Conservation (phyloP, 2,888 invertebrate genomes). For the Volucella zonaria region DNA sequence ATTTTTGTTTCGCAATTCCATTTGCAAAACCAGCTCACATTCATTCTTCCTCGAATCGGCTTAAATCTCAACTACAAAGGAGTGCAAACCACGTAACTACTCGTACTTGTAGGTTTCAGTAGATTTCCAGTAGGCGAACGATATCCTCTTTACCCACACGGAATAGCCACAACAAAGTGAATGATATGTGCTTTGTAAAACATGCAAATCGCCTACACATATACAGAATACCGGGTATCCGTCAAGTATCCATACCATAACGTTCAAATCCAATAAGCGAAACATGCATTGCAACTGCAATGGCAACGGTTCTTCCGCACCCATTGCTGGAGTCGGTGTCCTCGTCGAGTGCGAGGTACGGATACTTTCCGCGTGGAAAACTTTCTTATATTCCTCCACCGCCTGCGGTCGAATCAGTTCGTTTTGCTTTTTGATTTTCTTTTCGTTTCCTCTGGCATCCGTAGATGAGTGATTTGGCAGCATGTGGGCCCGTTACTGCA, state of each 20-base stretch:
- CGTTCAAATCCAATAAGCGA: slow-evolving; percentile 42
- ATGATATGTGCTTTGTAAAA: neutral
- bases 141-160: no score
- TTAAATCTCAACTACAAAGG: no score
- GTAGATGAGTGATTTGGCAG: slow-evolving; percentile 64
- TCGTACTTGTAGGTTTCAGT: no score
- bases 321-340: neutral
- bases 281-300: slow-evolving; percentile 52
- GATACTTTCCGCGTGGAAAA: neutral
- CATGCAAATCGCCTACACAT: slow-evolving; percentile 14
- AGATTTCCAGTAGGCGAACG: no score
- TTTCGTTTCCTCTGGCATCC: neutral
- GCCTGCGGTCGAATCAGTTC: slow-evolving; percentile 5
- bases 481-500: slow-evolving; percentile 63
- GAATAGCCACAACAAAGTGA: no score
- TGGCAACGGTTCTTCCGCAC: slow-evolving; percentile 52
- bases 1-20: no score
- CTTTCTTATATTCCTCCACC: neutral
- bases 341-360: neutral
- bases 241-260: slow-evolving; percentile 20
- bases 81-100: no score
- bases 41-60: no score
- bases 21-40: no score
- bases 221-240: neutral
- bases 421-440: slow-evolving; percentile 13